A percentile compares a stretch with the other conserved stretches of the same genome.
Evolutionary conservation across 2,113 vertebrate genomes (phyloP).

Genomic region (Vireo altiloquus): DNA sequence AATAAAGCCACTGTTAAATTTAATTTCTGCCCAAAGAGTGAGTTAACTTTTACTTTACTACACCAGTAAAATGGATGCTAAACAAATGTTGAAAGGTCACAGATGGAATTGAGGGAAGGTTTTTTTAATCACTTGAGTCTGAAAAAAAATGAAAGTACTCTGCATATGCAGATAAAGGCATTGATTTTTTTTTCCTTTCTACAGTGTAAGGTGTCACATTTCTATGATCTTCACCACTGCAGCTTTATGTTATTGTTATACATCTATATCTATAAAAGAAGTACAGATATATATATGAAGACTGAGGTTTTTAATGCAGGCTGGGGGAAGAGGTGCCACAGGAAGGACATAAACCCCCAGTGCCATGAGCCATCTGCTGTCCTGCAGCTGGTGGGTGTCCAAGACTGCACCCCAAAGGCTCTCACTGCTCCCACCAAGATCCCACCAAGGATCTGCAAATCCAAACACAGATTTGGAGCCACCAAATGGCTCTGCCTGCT

Average conservation of each 20-base stretch:
- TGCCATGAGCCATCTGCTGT: not conserved
- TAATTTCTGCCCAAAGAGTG: conserved; percentile 22
- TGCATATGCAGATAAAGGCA: not conserved
- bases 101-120: not conserved
- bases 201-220: not conserved
- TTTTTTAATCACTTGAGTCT: not conserved
- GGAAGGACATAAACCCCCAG: not conserved
- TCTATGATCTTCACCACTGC: not conserved
- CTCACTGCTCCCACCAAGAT: not conserved
- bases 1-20: conserved; percentile 41
- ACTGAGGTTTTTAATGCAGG: not conserved
- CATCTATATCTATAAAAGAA: not conserved
- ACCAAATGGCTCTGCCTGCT: not conserved
- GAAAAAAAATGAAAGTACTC: not conserved
- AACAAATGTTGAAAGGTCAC: not conserved
- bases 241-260: not conserved
- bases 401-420: not conserved
- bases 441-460: not conserved
- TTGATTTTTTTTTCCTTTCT: not conserved
- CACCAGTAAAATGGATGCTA: not conserved
- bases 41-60: conserved; percentile 50
- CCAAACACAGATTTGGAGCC: not conserved
- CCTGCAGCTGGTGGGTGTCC: not conserved
- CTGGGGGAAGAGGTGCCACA: not conserved
- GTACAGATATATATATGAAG: too few relatives aligned